A percentile compares a stretch with the other conserved stretches of the same genome.
These are phyloP conservation scores for Solenodon paradoxus DNA, from an alignment of 2,113 vertebrate genomes.

Conservation along the genomic window DNA sequence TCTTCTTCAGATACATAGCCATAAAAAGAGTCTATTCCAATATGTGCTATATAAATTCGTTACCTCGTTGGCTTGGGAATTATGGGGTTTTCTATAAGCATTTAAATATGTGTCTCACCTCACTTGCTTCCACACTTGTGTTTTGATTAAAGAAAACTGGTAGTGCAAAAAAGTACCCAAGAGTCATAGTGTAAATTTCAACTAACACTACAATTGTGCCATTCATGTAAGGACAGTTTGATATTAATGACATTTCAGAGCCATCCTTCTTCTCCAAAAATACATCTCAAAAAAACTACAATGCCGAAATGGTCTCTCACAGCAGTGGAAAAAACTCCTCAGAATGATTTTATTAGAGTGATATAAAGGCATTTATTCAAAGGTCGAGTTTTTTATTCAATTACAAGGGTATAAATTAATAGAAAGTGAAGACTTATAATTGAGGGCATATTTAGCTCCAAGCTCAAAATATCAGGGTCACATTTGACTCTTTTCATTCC, in stretches of 20 bases:
- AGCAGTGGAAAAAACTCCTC: background rate
- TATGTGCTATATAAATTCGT: conserved; percentile 35
- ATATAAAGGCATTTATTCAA: background rate
- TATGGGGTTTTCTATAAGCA: conserved; percentile 19
- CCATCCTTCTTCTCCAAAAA: conserved; percentile 8
- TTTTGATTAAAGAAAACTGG: conserved; percentile 35
- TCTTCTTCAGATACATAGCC: background rate
- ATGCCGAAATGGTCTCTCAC: background rate
- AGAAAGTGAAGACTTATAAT: background rate
- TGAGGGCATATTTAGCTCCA: background rate
- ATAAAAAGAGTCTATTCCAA: background rate
- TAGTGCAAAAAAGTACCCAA: background rate
- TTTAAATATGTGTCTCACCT: conserved; percentile 52
- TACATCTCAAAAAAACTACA: background rate
- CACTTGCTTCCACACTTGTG: conserved; percentile 1
- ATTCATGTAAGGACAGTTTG: conserved; percentile 30
- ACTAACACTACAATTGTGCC: background rate
- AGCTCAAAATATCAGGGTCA: background rate
- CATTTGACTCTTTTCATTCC: background rate
- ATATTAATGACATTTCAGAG: conserved; percentile 2
- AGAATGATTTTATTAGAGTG: background rate
- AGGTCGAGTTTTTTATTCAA: background rate
- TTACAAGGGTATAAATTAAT: background rate
- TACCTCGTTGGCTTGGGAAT: conserved; percentile 38
- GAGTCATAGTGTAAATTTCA: background rate